A percentile compares a stretch with the other conserved stretches of the same genome.
These are phyloP conservation scores for Mercenaria mercenaria DNA, from an alignment of 1,140 invertebrate species.

Conservation along the genomic window DNA sequence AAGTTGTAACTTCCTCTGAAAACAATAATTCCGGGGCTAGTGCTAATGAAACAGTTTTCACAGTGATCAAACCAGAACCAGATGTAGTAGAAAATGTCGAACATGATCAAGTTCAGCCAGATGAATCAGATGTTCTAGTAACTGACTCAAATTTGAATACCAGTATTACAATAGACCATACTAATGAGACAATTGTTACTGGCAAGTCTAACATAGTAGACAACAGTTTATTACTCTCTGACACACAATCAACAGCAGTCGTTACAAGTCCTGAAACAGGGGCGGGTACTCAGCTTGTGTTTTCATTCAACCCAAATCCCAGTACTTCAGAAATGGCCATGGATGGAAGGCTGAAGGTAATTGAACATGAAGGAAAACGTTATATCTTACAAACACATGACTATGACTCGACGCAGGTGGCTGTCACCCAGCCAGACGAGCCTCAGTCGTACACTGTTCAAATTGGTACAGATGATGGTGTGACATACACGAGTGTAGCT, in stretches of 20 bases:
- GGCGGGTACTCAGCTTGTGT: not conserved
- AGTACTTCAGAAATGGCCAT: not conserved
- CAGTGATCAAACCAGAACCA: constrained; percentile 22
- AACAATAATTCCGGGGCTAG: not conserved
- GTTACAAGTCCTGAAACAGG: not conserved
- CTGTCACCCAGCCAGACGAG: not conserved
- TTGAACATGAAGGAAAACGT: constrained; percentile 60
- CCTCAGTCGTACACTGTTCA: constrained; percentile 5
- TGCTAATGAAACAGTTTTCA: not conserved
- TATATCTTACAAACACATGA: constrained; percentile 58
- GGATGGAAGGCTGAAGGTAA: not conserved
- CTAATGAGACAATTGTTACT: not conserved
- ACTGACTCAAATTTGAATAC: not conserved
- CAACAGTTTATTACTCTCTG: not conserved
- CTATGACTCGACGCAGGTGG: not conserved
- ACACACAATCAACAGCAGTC: not conserved
- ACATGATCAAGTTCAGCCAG: not conserved
- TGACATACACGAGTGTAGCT: constrained; percentile 4
- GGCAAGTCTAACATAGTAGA: not conserved
- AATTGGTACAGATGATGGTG: not conserved
- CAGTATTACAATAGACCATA: not conserved
- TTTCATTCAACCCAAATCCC: constrained; percentile 15
- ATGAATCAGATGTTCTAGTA: not conserved
- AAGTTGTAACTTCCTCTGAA: not conserved
- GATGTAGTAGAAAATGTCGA: not conserved